phyloP scores from a whole-genome alignment of 2,113 vertebrate genomes.

The Mormyrus lacerda region DNA sequence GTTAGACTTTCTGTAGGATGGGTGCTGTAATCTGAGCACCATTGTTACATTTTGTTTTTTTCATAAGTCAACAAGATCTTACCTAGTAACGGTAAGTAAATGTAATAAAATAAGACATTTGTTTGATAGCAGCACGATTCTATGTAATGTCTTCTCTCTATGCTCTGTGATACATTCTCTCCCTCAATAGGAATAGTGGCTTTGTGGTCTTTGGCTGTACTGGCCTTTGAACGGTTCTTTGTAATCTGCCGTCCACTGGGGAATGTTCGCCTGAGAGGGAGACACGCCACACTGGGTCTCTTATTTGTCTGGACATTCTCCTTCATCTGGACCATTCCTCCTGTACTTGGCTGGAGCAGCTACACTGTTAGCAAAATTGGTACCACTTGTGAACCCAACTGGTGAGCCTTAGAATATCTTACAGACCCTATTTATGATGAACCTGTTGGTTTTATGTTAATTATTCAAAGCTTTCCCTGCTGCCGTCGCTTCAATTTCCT shows the following conservation, averaged over 20 bases:
- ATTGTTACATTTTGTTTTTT: not conserved
- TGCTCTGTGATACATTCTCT: not conserved
- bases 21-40: not conserved
- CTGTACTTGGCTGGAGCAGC: constrained; percentile 79
- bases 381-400: constrained; percentile 87
- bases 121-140: not conserved
- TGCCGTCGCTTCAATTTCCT: not conserved
- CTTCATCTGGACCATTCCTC: constrained; percentile 80
- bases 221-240: constrained; percentile 76
- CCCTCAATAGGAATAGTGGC: constrained; percentile 70
- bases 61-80: not conserved
- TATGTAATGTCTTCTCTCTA: not conserved
- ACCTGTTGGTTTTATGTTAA: not conserved
- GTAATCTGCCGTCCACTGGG: constrained; percentile 73
- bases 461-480: not conserved
- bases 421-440: not conserved
- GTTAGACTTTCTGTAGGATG: not conserved
- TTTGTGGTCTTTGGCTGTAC: constrained; percentile 77
- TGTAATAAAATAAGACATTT: not conserved
- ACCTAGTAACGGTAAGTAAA: not conserved
- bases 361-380: constrained; percentile 84
- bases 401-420: constrained; percentile 59
- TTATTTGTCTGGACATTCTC: constrained; percentile 79
- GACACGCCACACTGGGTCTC: constrained; percentile 68
- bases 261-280: constrained; percentile 55